These are phyloP conservation scores for Syrmaticus mikado DNA, from an alignment of 2,113 vertebrate genomes.

Conservation along the genomic window DNA sequence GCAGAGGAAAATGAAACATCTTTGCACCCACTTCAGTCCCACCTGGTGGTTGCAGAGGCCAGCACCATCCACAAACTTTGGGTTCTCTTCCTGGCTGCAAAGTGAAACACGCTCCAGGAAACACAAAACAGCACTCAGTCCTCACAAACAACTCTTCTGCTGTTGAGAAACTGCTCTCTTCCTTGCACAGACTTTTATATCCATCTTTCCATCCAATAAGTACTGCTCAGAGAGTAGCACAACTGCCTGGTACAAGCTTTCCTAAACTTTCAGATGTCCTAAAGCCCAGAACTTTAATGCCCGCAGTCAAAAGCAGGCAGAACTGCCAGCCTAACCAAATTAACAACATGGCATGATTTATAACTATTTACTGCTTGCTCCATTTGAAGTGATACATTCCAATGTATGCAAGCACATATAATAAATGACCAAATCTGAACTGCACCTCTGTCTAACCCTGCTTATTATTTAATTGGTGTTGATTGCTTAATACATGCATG, in stretches of 20 bases:
- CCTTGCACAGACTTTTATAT: not conserved
- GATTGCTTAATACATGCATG: not conserved
- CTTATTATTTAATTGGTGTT: not conserved
- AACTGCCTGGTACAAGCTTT: not conserved
- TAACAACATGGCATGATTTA: not conserved
- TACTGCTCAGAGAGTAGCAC: not conserved
- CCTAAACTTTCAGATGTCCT: not conserved
- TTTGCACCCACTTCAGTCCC: not conserved
- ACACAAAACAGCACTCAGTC: fast-evolving
- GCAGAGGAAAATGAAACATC: not conserved
- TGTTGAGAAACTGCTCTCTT: not conserved
- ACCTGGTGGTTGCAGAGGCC: fast-evolving
- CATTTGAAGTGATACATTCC: not conserved
- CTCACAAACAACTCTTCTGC: not conserved
- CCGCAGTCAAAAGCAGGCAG: not conserved
- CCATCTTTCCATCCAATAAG: not conserved
- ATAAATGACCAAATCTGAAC: not conserved
- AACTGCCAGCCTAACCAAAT: not conserved
- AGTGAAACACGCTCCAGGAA: not conserved
- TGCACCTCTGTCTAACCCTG: not conserved
- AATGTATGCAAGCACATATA: not conserved
- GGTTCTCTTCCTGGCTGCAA: not conserved
- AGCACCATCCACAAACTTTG: not conserved
- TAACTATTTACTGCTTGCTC: not conserved
- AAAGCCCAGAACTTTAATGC: not conserved